phyloP scores from a whole-genome alignment of 2,888 invertebrate species.

The Thera obeliscata region DNA sequence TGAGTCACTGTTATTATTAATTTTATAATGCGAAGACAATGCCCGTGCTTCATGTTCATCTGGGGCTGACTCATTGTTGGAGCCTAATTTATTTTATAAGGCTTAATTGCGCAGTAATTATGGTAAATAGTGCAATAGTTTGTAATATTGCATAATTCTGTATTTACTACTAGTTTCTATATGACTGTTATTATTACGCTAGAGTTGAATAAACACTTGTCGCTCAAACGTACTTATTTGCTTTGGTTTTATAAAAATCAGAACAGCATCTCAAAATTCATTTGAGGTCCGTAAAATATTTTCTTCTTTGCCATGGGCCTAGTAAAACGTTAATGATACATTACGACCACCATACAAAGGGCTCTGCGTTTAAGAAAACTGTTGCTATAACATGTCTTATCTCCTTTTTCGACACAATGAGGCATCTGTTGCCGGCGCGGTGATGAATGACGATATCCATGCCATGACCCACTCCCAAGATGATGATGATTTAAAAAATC shows the following conservation, averaged over 20 bases:
- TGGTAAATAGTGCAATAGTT: constrained; percentile 10
- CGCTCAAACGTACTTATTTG: no score
- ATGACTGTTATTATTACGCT: no score
- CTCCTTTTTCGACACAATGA: constrained; percentile 64
- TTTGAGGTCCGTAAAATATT: background rate
- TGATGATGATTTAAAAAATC: no score
- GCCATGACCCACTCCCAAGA: constrained; percentile 63
- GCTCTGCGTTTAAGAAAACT: background rate
- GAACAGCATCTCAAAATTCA: background rate
- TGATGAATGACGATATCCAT: constrained; percentile 71
- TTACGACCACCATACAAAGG: background rate
- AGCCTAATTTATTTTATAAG: constrained; percentile 29
- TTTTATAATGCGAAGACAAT: constrained; percentile 72
- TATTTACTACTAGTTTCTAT: background rate
- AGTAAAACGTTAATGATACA: background rate
- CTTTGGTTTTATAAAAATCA: no score
- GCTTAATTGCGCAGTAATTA: constrained; percentile 18
- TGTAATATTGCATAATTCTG: constrained; percentile 8
- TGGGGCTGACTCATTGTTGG: constrained; percentile 62
- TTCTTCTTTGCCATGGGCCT: no score
- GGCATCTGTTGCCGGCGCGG: constrained; percentile 67
- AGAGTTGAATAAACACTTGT: no score
- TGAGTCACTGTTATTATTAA: constrained; percentile 79
- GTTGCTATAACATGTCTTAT: constrained; percentile 61
- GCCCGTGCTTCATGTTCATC: constrained; percentile 53